Conservation (phyloP, 2,888 invertebrate species). For the Aquatica leii region DNA sequence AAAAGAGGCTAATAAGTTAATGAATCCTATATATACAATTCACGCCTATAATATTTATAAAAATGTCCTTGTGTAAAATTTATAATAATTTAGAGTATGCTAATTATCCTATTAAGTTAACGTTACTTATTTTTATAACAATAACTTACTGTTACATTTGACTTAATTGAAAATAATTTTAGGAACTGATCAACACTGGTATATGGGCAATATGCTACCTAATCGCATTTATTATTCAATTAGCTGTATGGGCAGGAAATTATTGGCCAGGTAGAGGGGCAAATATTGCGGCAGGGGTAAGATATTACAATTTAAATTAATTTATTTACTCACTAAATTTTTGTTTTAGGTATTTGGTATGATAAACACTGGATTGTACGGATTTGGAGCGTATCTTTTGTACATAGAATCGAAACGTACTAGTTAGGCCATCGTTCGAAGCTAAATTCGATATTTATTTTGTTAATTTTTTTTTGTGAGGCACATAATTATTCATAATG, state of each 20-base stretch:
- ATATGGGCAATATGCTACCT: conserved; percentile 76
- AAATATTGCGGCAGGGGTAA: conserved; percentile 82
- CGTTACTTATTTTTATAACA: too few relatives aligned
- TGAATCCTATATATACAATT: too few relatives aligned
- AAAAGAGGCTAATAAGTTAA: too few relatives aligned
- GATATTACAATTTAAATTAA: conserved; percentile 51
- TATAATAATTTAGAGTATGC: too few relatives aligned
- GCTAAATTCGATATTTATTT: conserved; percentile 29
- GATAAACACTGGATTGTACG: conserved; percentile 83
- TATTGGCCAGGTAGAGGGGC: conserved; percentile 60
- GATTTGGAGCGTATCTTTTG: conserved; percentile 77
- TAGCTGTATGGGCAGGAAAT: conserved; percentile 64
- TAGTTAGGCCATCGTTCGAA: conserved; percentile 19
- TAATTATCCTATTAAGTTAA: too few relatives aligned
- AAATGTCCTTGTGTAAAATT: too few relatives aligned
- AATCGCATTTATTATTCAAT: conserved; percentile 82
- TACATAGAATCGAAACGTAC: conserved; percentile 75
- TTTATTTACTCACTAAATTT: not conserved
- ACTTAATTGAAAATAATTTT: conserved; percentile 52
- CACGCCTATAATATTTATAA: too few relatives aligned
- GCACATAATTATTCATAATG: conserved; percentile 5
- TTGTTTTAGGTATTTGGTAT: conserved; percentile 76
- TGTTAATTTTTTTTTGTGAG: conserved; percentile 30
- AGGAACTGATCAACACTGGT: conserved; percentile 84
- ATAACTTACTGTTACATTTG: too few relatives aligned